A percentile compares a stretch with the other conserved stretches of the same genome.
Conservation (phyloP, 1,140 invertebrate species). For the Bactericera cockerelli region DNA sequence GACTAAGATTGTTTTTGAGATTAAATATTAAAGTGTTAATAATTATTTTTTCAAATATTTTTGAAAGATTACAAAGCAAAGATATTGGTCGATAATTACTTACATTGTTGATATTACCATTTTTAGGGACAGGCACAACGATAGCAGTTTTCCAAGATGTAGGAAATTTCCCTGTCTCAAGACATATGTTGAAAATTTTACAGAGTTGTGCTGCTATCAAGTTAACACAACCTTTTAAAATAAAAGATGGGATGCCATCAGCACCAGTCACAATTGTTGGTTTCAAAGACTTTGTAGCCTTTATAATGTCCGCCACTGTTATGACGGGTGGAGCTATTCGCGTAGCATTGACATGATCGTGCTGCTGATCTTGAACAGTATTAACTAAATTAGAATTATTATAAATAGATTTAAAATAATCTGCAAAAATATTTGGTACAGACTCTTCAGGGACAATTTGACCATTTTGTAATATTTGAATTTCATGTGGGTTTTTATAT, state of each 20-base stretch:
- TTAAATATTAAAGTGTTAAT: conserved; percentile 19
- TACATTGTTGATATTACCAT: conserved; percentile 8
- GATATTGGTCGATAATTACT: conserved; percentile 18
- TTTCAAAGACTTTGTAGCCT: not conserved
- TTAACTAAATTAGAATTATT: not conserved
- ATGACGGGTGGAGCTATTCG: not conserved
- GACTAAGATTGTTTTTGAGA: too few species aligned
- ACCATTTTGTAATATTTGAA: too few species aligned
- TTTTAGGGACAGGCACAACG: conserved; percentile 7
- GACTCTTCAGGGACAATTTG: not conserved
- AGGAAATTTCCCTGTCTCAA: not conserved
- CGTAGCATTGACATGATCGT: not conserved
- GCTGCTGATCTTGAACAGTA: not conserved
- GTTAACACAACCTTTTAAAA: not conserved
- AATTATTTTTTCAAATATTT: too few species aligned
- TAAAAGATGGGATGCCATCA: not conserved
- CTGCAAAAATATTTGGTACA: not conserved
- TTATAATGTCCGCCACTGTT: not conserved
- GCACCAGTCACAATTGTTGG: not conserved
- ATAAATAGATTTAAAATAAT: too few species aligned
- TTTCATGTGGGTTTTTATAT: not conserved
- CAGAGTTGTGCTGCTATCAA: not conserved
- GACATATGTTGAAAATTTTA: not conserved
- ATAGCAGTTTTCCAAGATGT: not conserved
- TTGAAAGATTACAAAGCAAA: conserved; percentile 12